A percentile compares a stretch with the other conserved stretches of the same genome.
Conservation (phyloP, 2,113 vertebrate genomes). For the Clarias macrocephalus region DNA sequence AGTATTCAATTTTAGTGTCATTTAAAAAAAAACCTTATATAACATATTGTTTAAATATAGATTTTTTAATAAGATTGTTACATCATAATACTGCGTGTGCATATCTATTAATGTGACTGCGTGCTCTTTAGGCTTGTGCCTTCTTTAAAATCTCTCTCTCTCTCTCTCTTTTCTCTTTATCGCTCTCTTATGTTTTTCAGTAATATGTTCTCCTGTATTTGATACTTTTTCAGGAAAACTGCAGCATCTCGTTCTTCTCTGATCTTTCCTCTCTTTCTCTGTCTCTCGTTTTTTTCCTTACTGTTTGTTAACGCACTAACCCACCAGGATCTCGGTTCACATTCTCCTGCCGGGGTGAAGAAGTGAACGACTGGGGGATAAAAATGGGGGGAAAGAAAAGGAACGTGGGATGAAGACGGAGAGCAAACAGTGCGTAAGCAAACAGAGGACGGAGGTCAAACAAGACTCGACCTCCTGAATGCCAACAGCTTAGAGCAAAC, state of each 20-base stretch:
- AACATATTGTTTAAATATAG: too few relatives aligned
- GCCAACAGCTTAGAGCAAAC: constrained; percentile 37
- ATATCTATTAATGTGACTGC: too few relatives aligned
- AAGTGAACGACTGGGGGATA: neutral
- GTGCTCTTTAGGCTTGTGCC: too few relatives aligned
- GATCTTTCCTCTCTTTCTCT: neutral
- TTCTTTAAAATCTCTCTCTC: too few relatives aligned
- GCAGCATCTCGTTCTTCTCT: neutral
- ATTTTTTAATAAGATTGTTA: too few relatives aligned
- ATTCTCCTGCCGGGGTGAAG: constrained; percentile 39
- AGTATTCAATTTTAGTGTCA: too few relatives aligned
- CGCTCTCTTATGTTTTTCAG: neutral
- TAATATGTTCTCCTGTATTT: neutral
- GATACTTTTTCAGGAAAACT: neutral
- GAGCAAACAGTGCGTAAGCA: constrained; percentile 26
- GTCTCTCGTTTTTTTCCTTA: constrained; percentile 41
- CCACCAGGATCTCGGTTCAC: constrained; percentile 52
- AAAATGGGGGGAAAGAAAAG: neutral
- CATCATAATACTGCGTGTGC: too few relatives aligned
- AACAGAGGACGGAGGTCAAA: constrained; percentile 39
- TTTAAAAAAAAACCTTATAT: too few relatives aligned
- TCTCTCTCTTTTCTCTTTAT: neutral
- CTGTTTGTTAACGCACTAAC: constrained; percentile 59
- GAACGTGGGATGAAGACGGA: constrained; percentile 25
- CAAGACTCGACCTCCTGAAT: constrained; percentile 28